Conservation (phyloP, 2,797 vertebrate genomes). For the Microctenopoma stevenorrisi region DNA sequence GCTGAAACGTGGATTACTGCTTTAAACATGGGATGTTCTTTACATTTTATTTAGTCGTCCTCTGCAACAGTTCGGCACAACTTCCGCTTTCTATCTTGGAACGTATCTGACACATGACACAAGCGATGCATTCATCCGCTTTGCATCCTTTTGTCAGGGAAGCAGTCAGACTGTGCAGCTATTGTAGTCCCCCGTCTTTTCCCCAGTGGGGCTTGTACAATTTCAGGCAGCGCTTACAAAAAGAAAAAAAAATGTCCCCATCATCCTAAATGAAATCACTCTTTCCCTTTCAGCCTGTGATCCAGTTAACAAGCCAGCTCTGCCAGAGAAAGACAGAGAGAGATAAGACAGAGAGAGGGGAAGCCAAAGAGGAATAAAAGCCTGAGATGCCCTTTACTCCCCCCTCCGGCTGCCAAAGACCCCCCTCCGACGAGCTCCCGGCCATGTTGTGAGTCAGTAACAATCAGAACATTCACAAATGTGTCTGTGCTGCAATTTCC, state of each 20-base stretch:
- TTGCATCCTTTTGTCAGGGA: conserved; percentile 66
- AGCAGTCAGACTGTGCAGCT: conserved; percentile 65
- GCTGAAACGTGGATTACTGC: too few species aligned
- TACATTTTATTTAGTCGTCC: too few species aligned
- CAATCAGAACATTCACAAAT: conserved; percentile 76
- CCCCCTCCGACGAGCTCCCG: conserved; percentile 28
- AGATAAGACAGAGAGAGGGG: conserved; percentile 67
- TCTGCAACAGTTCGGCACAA: too few species aligned
- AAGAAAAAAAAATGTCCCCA: conserved; percentile 54
- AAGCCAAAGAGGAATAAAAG: conserved; percentile 59
- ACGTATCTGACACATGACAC: conserved; percentile 72
- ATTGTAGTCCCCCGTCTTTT: conserved; percentile 40
- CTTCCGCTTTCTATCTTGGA: conserved; percentile 62
- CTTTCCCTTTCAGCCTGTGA: conserved; percentile 61
- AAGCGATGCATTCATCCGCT: conserved; percentile 68
- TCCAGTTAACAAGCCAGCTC: conserved; percentile 59
- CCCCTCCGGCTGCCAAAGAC: conserved; percentile 22
- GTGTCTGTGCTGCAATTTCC: conserved; percentile 54
- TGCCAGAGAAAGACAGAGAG: conserved; percentile 65
- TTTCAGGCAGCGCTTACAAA: conserved; percentile 57
- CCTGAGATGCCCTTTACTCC: conserved; percentile 53
- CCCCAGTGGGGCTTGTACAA: conserved; percentile 52
- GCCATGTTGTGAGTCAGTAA: conserved; percentile 62
- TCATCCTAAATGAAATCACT: conserved; percentile 71
- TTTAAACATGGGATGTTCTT: too few species aligned